Base-by-base conservation (phyloP, 2,113 vertebrate genomes). In the Chionis minor region DNA sequence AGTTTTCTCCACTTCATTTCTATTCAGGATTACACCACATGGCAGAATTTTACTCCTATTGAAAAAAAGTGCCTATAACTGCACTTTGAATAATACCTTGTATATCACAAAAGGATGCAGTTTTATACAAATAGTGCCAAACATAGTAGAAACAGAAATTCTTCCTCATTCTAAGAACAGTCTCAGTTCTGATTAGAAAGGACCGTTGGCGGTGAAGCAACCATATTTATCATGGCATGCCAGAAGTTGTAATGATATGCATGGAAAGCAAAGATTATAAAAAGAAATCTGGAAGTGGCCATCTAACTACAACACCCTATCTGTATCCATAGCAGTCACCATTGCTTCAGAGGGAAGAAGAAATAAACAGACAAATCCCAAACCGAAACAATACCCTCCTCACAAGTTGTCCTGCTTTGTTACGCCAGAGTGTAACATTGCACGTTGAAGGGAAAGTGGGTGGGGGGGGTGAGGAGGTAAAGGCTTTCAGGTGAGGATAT, bases 361-460 rank as follows among this genome's bases (percentile, higher is more conserved):
- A 54, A 86, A 35, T 10, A 56, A 51, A 12, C 32, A 45, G 21
- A 33, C 21, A 49, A 81, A 49, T 2, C 10, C 28, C n/a, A 61
- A 35, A 55, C 2, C 21, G 62, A 51, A 91, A 28, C 22, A 51
- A 56, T 18, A 58, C 16, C 9, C 5, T 51, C 17, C 14, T 26
- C 45, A 9, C 8, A 5, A 32, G 18, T 66, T 67, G 28, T 58
- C 24, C 27, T 67, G 32, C 33, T 44, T 45, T 74, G 11, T 32
- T 38, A 52, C 20, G 59, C 12, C 49, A 24, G 63, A 88, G 28
- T 20, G 40, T n/a, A n/a, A 63, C 58, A 42, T 30, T 40, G 28
- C 1, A 3, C 0, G 2, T 51, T 51, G 19, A 77, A 15, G 20
- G 47, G 23, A 4, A n/a, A n/a, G n/a, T n/a, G n/a, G n/a, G n/a